Base-by-base conservation (phyloP, 2,797 vertebrate genomes). In the Coreius guichenoti region DNA sequence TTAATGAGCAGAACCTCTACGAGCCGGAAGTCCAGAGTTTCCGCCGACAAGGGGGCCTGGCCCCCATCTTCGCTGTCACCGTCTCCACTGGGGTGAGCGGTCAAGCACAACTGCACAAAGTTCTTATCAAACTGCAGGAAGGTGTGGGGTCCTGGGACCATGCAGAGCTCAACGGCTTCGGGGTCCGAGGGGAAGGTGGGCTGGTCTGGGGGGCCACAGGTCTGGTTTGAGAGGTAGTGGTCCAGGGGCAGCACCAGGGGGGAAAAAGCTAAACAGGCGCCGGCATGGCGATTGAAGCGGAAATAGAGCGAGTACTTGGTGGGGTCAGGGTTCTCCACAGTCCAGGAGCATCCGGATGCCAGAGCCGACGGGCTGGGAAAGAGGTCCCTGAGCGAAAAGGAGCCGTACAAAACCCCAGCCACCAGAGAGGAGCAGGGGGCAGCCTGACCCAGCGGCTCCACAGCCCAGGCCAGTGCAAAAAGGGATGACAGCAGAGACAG, bases 301-400 rank as follows among this genome's bases (percentile, higher is more conserved):
- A 99, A 96, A 93, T 99, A 99, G 90, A 99, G 96, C 80, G 98
- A 98, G 93, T 99, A 99, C 91, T 99, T 99, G 92, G 98, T 99
- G 87, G 98, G 98, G 91, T 99, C 98, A 0, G 98, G 98, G 93
- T 99, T 99, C 95, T 99, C 98, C 95, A 99, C 93, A 84, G 98
- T 98, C 98, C 98, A 99, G 86, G 98, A 99, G 88, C 98, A 99
- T 91, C 98, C 97, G 0, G 97, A 96, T 77, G 94, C 95, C 89
- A 97, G 96, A 88, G 96, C 94, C 17, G 83, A 81, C 1, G 86
- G 90, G 72, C 88, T 94, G 36, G 98, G 98, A 90, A 99, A 99
- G 73, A 99, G 96, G 96, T 99, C 98, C 95, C 97, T 96, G 94
- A 99, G 96, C 68, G 98, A 99, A 94, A 99, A 99, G 91, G 98